These are phyloP conservation scores for Rhinatrema bivittatum DNA, from an alignment of 2,797 vertebrate genomes.

Conservation along the genomic window DNA sequence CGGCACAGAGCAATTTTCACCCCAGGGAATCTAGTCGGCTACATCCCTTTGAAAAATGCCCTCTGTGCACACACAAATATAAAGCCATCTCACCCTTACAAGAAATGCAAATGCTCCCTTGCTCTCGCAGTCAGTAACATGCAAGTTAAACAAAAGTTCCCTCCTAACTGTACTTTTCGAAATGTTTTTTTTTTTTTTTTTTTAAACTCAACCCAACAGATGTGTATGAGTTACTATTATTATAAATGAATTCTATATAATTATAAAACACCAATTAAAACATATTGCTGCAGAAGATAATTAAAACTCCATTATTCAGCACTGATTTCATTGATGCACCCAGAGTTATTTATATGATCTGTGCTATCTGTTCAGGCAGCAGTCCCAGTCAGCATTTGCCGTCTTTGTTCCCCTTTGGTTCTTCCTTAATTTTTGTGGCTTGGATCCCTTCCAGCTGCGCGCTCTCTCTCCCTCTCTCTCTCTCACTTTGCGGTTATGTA, in stretches of 20 bases:
- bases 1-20: too few species aligned
- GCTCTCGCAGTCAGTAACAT: too few species aligned
- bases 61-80: too few species aligned
- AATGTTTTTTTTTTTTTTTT: too few species aligned
- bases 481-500: slow-evolving; percentile 78
- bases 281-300: slow-evolving; percentile 49
- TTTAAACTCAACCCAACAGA: too few species aligned
- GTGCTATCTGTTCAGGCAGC: slow-evolving; percentile 36
- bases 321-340: slow-evolving; percentile 49
- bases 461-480: slow-evolving; percentile 68
- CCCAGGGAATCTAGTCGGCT: too few species aligned
- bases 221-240: too few species aligned
- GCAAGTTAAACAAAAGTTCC: too few species aligned
- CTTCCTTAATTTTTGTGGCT: slow-evolving; percentile 71
- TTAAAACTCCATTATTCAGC: slow-evolving; percentile 46
- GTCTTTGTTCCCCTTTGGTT: slow-evolving; percentile 37
- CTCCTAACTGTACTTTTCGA: too few species aligned
- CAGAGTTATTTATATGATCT: slow-evolving; percentile 55
- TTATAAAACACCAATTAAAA: slow-evolving; percentile 45
- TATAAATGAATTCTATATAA: background rate
- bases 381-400: slow-evolving; percentile 27
- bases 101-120: too few species aligned
- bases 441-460: slow-evolving; percentile 77
- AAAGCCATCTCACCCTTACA: too few species aligned
- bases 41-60: too few species aligned